A percentile compares a stretch with the other conserved stretches of the same genome.
These are phyloP conservation scores for Perithous albicinctus DNA, from an alignment of 2,888 invertebrate species.

Conservation along the genomic window DNA sequence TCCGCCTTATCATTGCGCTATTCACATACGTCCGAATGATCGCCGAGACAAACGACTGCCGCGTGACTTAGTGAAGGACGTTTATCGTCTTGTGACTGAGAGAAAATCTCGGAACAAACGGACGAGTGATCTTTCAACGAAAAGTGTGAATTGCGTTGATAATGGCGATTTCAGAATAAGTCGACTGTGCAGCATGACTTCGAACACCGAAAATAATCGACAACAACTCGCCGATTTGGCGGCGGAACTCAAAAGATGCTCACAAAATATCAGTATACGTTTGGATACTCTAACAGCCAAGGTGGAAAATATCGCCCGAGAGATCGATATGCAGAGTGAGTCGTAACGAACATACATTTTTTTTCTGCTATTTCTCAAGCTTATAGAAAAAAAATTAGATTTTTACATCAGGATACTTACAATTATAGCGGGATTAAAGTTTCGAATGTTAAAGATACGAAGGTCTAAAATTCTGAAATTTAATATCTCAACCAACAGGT, in stretches of 20 bases:
- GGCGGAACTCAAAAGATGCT: slow-evolving; percentile 77
- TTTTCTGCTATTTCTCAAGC: not conserved
- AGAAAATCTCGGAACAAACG: slow-evolving; percentile 84
- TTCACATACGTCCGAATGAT: slow-evolving; percentile 93
- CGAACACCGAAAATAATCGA: slow-evolving; percentile 74
- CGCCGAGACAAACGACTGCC: slow-evolving; percentile 92
- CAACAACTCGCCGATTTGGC: slow-evolving; percentile 78
- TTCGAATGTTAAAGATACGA: too few relatives aligned
- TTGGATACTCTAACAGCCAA: slow-evolving; percentile 76
- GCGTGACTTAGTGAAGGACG: slow-evolving; percentile 90
- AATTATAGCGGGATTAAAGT: too few relatives aligned
- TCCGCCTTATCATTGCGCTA: slow-evolving; percentile 90
- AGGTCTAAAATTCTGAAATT: too few relatives aligned
- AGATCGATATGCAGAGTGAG: slow-evolving; percentile 67
- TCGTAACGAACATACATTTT: slow-evolving; percentile 36
- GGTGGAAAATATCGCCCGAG: slow-evolving; percentile 76
- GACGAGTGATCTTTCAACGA: slow-evolving; percentile 57
- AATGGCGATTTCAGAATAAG: slow-evolving; percentile 70
- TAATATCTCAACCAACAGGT: too few relatives aligned
- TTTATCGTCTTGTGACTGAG: slow-evolving; percentile 91
- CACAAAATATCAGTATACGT: slow-evolving; percentile 74
- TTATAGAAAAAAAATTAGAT: too few relatives aligned
- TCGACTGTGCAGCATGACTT: slow-evolving; percentile 76
- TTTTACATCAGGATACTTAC: too few relatives aligned
- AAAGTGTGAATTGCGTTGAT: slow-evolving; percentile 58